Evolutionary conservation across 2,113 vertebrate species (phyloP), one percentile per base, ranked within the genome.

Genomic region (Oreochromis tanganicae): DNA sequence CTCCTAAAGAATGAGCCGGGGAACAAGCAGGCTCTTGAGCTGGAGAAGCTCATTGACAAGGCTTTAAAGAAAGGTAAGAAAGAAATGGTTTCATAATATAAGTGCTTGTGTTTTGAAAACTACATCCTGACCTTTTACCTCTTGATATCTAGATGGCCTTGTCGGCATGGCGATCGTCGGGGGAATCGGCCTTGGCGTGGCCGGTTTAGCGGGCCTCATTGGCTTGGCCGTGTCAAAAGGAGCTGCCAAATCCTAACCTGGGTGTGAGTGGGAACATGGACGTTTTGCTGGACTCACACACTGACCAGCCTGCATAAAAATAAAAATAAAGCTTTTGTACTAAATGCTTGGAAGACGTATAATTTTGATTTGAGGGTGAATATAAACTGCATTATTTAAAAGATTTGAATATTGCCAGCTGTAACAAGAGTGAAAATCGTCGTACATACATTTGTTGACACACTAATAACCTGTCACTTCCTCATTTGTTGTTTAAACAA

Each of bases 101-200:
- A n/a, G n/a, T 36, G 52, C 29, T 80, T 46, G 24, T 68, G 50
- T 43, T n/a, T 61, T 52, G 54, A 4, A 21, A 38, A 19, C n/a
- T 36, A 13, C 13, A 21, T 27, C 7, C 43, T 80, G 3, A 80
- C 14, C 1, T 29, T 68, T 57, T 8, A 16, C 9, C 19, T 66
- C 24, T 91, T 90, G 52, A 84, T 36, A 11, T 84, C n/a, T 88
- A 98, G 98, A 98, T 59, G 98, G 98, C n/a, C 86, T 98, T 75
- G 97, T 98, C 4, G 98, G 98, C 93, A 98, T 98, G 97, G 98
- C 97, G 13, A 98, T 98, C 1, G 97, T 98, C 1, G 98, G 98
- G 0, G 98, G 98, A 38, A 97, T 98, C 85, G 97, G 97, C 3
- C 94, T 98, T 2, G 97, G 97, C 1, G 96, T 98, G 87, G 98